Evolutionary conservation across 2,888 invertebrate genomes (phyloP), one percentile per base, ranked within the genome.

Genomic region (Cosmorhoe ocellata): DNA sequence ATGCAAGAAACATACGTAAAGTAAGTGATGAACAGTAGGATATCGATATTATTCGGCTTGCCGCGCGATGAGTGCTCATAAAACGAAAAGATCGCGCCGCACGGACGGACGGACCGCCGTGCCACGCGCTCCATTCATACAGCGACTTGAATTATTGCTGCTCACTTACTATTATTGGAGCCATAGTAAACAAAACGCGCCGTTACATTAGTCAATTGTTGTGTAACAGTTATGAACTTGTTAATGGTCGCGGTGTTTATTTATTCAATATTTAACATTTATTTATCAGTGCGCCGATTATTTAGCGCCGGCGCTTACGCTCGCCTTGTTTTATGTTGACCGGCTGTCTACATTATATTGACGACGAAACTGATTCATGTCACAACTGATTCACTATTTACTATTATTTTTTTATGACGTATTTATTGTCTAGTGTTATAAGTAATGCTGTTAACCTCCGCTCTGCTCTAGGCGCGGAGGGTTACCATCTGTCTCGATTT

Each of bases 121-220:
- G 51, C 65, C 18, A 22, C 36, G 58, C 60, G 69, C 64, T 63
- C 69, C 84, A 84, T 84, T 84, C 81, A 83, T 77, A 78, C 75
- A 71, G 65, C 64, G 69, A 71, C 71, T 73, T 73, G 77, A 81
- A 71, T 81, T 77, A 83, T 78, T 74, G 69, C 74, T 56, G 64
- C 61, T 55, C 63, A 63, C 64, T 66, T 67, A 66, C 68, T 67
- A 70, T 69, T 71, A 73, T 72, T 75, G 66, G 71, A 67, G 66
- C 63, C 64, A 67, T 78, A 72, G 79, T 79, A 78, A 79, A 79
- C 79, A 75, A 67, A 66, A 61, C 63, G 56, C 40, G 61, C 58
- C 64, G 69, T 66, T 66, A 65, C 66, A 66, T 63, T 56, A 61
- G 58, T 60, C 57, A 51, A 61, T 57, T 59, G 59, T 59, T 59